Conservation (phyloP, 2,113 vertebrate species). For the Erythrolamprus reginae region DNA sequence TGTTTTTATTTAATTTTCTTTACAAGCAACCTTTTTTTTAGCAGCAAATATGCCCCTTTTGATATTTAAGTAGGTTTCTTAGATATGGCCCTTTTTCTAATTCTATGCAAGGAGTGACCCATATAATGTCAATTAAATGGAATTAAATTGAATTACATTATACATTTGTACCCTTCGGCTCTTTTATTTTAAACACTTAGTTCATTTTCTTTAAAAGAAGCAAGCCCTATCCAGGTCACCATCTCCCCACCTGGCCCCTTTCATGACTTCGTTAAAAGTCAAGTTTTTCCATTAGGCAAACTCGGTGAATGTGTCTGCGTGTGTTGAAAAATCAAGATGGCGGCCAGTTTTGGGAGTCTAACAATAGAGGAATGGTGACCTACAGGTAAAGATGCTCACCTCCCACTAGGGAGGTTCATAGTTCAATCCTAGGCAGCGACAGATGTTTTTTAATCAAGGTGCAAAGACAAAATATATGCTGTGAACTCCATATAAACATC, state of each 20-base stretch:
- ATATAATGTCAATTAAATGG: not conserved
- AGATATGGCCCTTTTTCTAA: not conserved
- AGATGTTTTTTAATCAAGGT: not conserved
- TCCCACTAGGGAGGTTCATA: not conserved
- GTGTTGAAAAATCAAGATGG: not conserved
- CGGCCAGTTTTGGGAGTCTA: not conserved
- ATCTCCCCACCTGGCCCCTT: not conserved
- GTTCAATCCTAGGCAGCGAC: not conserved
- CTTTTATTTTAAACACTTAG: not conserved
- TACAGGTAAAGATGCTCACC: not conserved
- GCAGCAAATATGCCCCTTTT: not conserved
- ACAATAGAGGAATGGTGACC: not conserved
- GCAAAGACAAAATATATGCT: not conserved
- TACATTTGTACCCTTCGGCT: not conserved
- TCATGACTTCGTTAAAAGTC: not conserved
- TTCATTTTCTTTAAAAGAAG: not conserved
- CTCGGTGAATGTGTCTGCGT: not conserved
- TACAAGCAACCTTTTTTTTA: not conserved
- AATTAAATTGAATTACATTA: not conserved
- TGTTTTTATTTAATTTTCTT: not conserved
- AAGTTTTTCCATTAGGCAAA: not conserved
- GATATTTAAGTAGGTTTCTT: not conserved
- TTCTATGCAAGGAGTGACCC: not conserved
- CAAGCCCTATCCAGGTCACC: not conserved
- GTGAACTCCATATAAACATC: not conserved